Evolutionary conservation across 2,113 vertebrate genomes (phyloP), one percentile per base, ranked within the genome.

Genomic region (Forbesichthys agassizii): DNA sequence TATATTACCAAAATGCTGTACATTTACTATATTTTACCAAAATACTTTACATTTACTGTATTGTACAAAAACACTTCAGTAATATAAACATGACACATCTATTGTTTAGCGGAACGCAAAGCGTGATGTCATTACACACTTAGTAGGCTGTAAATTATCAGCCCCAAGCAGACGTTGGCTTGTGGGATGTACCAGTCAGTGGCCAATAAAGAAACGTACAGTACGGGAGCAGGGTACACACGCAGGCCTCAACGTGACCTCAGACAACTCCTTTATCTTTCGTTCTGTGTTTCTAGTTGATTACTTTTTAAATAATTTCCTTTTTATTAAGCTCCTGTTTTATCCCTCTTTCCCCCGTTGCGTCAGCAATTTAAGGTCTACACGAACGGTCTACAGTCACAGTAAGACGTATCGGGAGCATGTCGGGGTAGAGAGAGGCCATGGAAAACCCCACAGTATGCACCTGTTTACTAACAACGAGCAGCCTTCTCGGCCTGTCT

Each of bases 391-490:
- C 49, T 54, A 11, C 47, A n/a, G 70, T 52, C 52, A 11, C 47
- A n/a, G 70, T 52, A 69, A 33, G 13, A 69, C 16, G 9, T n/a
- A 46, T 74, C 75, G 66, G 66, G 69, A 6, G 69, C 12, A 71
- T 64, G 10, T 52, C 68, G 61, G 47, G 63, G 58, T 54, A 79
- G 48, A 51, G 33, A 75, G 65, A 72, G 33, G 14, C 60, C 16
- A 53, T 64, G 81, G 75, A 80, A 86, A 81, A 36, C 78, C 84
- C 74, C 84, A 1, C 0, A 7, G 52, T 66, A 76, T 64, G 78
- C 80, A 87, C 83, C 80, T 82, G 83, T 48, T 62, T 80, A 77
- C 71, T 74, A 72, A 56, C 70, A 54, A 66, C 62, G 66, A 80
- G 72, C 66, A 69, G 69, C 4, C 42, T 13, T 69, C 20, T 58